Evolutionary conservation across 2,113 vertebrate genomes (phyloP).

Genomic region (Sigmodon hispidus): DNA sequence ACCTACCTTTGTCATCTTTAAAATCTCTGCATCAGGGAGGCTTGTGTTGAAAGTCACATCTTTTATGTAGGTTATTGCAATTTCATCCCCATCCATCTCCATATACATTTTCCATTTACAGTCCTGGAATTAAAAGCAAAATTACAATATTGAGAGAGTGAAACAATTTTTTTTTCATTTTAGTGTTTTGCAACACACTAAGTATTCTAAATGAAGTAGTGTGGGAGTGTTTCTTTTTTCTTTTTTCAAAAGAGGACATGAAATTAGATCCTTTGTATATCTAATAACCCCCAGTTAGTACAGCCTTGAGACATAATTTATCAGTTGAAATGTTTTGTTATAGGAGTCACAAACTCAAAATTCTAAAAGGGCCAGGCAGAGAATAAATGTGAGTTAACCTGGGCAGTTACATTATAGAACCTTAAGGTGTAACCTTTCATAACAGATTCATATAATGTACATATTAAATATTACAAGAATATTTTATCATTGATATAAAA

Average conservation of each 20-base stretch:
- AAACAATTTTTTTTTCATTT: constrained; percentile 58
- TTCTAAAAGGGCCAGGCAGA: background rate
- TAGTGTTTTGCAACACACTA: constrained; percentile 69
- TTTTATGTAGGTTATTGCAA: constrained; percentile 97
- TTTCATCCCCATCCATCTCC: constrained; percentile 98
- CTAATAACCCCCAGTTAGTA: background rate
- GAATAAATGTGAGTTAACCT: constrained; percentile 58
- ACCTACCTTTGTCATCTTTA: constrained; percentile 96
- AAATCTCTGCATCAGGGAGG: constrained; percentile 91
- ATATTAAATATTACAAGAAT: background rate
- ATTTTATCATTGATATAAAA: constrained; percentile 54
- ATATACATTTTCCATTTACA: constrained; percentile 99
- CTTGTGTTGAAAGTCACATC: constrained; percentile 96
- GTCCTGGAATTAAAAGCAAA: constrained; percentile 91
- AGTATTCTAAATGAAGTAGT: constrained; percentile 64
- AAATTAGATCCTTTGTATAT: constrained; percentile 58
- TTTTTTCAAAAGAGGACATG: constrained; percentile 41
- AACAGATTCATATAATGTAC: constrained; percentile 35
- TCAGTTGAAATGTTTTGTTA: constrained; percentile 28
- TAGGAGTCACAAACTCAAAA: constrained; percentile 43
- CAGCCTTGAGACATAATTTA: constrained; percentile 43
- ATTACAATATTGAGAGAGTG: constrained; percentile 78
- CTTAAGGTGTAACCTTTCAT: constrained; percentile 30
- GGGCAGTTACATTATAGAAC: constrained; percentile 36
- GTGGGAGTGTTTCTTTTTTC: background rate